Evolutionary conservation across 2,113 vertebrate species (phyloP).

Genomic region (Cairina moschata): DNA sequence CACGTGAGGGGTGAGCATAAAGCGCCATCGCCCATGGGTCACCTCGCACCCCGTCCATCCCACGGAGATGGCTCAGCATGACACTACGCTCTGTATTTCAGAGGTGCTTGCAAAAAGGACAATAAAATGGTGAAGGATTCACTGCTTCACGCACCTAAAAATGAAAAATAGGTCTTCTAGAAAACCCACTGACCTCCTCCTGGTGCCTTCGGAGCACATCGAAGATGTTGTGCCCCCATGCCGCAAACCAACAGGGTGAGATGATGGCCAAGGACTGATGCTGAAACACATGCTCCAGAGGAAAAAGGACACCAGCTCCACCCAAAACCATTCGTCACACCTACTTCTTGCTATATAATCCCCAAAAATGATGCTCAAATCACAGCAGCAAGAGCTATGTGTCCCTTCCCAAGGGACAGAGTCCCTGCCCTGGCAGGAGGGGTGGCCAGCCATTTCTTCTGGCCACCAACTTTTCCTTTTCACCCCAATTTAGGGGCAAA

Average conservation of each 20-base stretch:
- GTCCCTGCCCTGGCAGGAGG: too few species aligned
- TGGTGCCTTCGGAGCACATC: not conserved
- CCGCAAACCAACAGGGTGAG: not conserved
- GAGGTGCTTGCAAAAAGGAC: accelerated
- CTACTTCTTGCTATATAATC: not conserved
- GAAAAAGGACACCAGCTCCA: not conserved
- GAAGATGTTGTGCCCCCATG: accelerated
- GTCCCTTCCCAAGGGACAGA: not conserved
- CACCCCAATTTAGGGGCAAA: not conserved
- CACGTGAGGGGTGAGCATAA: not conserved
- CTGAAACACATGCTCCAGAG: not conserved
- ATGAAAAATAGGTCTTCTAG: not conserved
- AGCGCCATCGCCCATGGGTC: not conserved
- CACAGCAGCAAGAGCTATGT: not conserved
- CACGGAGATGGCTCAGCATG: accelerated
- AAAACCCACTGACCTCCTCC: not conserved
- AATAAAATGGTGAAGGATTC: accelerated
- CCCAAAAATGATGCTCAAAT: not conserved
- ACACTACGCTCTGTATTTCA: accelerated
- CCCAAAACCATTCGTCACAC: not conserved
- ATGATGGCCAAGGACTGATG: not conserved
- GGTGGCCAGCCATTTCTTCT: too few species aligned
- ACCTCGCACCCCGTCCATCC: accelerated
- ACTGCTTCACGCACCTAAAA: accelerated
- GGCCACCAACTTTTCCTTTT: not conserved